Evolutionary conservation across 2,797 vertebrate species (phyloP).

Genomic region (Columba guinea): DNA sequence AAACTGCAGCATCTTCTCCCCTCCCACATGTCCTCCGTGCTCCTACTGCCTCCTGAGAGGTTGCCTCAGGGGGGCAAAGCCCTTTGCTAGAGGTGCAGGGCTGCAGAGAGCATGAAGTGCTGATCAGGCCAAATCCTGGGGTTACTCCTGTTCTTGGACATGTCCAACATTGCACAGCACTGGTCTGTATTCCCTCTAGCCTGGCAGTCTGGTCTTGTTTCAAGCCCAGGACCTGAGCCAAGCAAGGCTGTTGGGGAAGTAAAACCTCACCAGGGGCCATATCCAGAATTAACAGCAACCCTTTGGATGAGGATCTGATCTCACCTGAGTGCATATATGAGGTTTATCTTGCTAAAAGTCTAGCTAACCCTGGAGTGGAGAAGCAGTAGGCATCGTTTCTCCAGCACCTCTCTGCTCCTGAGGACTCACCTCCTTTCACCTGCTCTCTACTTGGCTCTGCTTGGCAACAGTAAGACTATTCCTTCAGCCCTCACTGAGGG

Average conservation of each 20-base stretch:
- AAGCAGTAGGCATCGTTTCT: not conserved
- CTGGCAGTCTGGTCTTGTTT: not conserved
- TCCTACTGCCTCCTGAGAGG: not conserved
- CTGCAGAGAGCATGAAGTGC: not conserved
- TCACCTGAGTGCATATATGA: not conserved
- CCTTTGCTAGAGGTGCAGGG: not conserved
- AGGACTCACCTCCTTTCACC: not conserved
- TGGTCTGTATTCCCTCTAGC: not conserved
- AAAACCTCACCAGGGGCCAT: not conserved
- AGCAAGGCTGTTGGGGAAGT: not conserved
- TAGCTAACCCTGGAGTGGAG: not conserved
- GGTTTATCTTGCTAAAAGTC: not conserved
- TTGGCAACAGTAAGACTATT: not conserved
- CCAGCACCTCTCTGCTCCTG: not conserved
- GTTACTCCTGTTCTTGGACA: not conserved
- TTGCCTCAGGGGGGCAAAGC: not conserved
- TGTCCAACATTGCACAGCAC: not conserved
- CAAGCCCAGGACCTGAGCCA: not conserved
- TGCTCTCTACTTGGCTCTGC: not conserved
- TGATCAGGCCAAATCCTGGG: not conserved
- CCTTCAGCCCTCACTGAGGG: not conserved
- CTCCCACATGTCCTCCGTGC: rapidly evolving
- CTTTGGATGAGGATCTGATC: not conserved
- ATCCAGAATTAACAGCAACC: not conserved
- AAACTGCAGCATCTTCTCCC: not conserved